These are phyloP conservation scores for Willowsia nigromaculata DNA, from an alignment of 2,888 invertebrate genomes.

Conservation along the genomic window DNA sequence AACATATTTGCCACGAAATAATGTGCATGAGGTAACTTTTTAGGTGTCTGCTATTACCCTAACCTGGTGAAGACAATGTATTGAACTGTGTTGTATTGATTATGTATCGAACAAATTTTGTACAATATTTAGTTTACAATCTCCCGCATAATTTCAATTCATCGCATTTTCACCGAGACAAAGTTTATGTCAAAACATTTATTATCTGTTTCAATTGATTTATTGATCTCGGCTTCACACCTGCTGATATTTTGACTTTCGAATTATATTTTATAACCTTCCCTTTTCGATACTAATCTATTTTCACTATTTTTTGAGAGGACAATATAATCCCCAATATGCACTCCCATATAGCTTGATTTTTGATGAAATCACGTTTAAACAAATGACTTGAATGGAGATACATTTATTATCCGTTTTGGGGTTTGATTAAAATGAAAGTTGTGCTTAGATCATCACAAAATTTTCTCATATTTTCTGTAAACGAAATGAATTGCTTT, in stretches of 20 bases:
- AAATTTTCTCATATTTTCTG: no score
- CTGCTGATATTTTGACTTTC: conserved; percentile 46
- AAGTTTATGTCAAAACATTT: neutral
- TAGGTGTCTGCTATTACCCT: neutral
- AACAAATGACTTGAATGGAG: neutral
- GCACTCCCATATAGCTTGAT: neutral
- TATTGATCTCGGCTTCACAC: neutral
- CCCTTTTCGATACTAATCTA: conserved; percentile 10
- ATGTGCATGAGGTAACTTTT: neutral
- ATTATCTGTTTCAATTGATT: neutral
- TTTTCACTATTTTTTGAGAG: neutral
- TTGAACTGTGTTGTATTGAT: no score
- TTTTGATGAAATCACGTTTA: neutral
- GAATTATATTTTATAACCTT: neutral
- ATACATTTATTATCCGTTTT: neutral
- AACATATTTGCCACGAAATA: neutral
- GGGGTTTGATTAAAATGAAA: conserved; percentile 12
- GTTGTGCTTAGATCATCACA: neutral
- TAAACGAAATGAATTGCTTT: neutral
- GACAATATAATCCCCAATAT: neutral
- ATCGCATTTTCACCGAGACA: neutral
- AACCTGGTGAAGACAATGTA: neutral
- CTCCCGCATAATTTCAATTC: neutral
- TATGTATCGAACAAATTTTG: neutral
- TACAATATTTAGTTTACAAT: neutral